Conservation (phyloP, 2,888 invertebrate genomes). For the Ethmia dodecea region DNA sequence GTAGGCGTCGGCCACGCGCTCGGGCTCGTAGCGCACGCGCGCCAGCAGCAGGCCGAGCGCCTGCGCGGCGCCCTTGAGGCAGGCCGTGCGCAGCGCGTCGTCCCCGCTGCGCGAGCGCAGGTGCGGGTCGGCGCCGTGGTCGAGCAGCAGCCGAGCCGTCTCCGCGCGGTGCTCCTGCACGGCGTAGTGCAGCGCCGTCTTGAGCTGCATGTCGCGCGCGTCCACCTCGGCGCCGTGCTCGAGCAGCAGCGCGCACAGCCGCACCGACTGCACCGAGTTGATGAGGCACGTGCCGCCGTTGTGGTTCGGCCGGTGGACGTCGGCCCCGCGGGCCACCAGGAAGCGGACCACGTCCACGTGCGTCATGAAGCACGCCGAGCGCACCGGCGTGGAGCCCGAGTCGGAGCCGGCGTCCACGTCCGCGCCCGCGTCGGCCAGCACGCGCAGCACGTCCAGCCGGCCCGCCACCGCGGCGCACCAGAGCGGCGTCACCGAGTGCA, state of each 20-base stretch:
- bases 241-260: conserved; percentile 88
- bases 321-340: conserved; percentile 88
- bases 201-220: conserved; percentile 92
- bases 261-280: conserved; percentile 92
- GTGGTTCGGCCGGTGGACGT: conserved; percentile 89
- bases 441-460: conserved; percentile 85
- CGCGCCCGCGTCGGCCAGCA: conserved; percentile 87
- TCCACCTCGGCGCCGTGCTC: conserved; percentile 89
- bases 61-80: conserved; percentile 81
- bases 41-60: conserved; percentile 81
- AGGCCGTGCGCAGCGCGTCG: conserved; percentile 92
- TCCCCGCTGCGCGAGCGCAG: conserved; percentile 89
- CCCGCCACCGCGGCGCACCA: conserved; percentile 95
- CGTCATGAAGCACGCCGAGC: conserved; percentile 96
- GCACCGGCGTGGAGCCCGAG: conserved; percentile 92
- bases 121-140: conserved; percentile 87
- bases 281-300: conserved; percentile 96
- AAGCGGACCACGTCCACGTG: conserved; percentile 85
- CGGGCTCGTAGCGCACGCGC: conserved; percentile 78
- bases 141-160: conserved; percentile 88
- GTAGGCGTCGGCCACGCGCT: conserved; percentile 88
- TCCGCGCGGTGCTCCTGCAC: conserved; percentile 89
- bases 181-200: conserved; percentile 96
- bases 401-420: conserved; percentile 92
- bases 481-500: conserved; percentile 90